Evolutionary conservation across 2,888 invertebrate genomes (phyloP).

Genomic region (Leptopilina drosophilae): DNA sequence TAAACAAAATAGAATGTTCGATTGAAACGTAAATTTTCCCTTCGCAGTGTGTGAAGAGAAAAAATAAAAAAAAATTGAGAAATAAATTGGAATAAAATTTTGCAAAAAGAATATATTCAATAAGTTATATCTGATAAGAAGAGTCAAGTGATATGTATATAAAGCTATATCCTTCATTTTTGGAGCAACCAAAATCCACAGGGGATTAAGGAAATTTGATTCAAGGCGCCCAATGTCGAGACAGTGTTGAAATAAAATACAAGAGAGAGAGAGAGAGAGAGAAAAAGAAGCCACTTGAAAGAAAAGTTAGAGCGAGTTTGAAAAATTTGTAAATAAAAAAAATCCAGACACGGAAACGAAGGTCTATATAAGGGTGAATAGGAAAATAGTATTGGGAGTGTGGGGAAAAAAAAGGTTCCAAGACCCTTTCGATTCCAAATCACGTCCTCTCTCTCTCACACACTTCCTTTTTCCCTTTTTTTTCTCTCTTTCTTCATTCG

Average conservation of each 20-base stretch:
- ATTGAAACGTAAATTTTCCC: no score
- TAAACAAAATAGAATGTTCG: no score
- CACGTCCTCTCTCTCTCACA: conserved; percentile 3
- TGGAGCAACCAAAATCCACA: background rate
- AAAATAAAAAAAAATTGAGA: no score
- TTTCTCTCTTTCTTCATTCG: background rate
- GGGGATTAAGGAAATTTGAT: conserved; percentile 13
- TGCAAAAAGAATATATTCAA: no score
- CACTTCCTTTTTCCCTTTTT: no score
- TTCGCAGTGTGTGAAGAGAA: no score
- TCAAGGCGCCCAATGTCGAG: conserved; percentile 15
- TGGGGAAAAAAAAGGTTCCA: background rate
- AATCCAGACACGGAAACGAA: background rate
- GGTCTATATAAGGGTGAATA: conserved; percentile 2
- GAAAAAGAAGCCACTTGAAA: background rate
- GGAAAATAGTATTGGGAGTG: background rate
- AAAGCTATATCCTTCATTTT: background rate
- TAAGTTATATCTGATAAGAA: no score
- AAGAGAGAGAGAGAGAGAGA: background rate
- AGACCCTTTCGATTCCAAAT: conserved; percentile 36
- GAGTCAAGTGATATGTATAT: no score
- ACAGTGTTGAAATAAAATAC: background rate
- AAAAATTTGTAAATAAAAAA: conserved; percentile 9
- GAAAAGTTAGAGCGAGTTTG: background rate
- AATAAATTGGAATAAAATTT: no score